These are phyloP conservation scores for Chaetodon auriga DNA, from an alignment of 2,113 vertebrate genomes.

Conservation along the genomic window DNA sequence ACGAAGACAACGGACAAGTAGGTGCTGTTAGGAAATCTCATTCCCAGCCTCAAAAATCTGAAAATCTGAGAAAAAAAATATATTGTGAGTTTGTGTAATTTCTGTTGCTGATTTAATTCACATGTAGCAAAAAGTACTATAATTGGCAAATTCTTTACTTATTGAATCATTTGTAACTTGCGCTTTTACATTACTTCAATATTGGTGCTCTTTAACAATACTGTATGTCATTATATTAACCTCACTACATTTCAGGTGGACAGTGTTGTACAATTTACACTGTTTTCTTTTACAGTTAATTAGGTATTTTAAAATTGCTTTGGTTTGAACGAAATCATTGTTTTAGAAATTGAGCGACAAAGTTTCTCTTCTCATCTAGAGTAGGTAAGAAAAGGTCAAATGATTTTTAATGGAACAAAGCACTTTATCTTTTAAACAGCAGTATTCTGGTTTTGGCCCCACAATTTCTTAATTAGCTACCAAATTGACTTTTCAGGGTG, in stretches of 20 bases:
- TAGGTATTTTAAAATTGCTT: conserved; percentile 44
- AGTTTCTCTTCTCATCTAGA: conserved; percentile 44
- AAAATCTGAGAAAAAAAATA: conserved; percentile 15
- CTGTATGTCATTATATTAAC: conserved; percentile 63
- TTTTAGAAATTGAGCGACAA: conserved; percentile 38
- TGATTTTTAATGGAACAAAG: conserved; percentile 74
- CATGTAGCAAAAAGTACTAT: background rate
- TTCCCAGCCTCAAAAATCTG: background rate
- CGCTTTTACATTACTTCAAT: conserved; percentile 24
- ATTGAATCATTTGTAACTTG: conserved; percentile 17
- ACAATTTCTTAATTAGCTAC: conserved; percentile 21
- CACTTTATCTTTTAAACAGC: conserved; percentile 85
- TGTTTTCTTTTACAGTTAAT: conserved; percentile 40
- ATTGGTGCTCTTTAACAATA: conserved; percentile 64
- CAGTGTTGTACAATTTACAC: conserved; percentile 44
- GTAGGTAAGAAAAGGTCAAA: conserved; percentile 49
- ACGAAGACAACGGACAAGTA: background rate
- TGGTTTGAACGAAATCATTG: conserved; percentile 45
- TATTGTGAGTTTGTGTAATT: conserved; percentile 11
- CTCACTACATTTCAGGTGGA: conserved; percentile 66
- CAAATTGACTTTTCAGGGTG: conserved; percentile 27
- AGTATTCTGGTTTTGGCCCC: conserved; percentile 77
- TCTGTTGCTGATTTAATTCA: conserved; percentile 10
- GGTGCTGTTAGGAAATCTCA: conserved; percentile 18
- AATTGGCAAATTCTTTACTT: conserved; percentile 27